Evolutionary conservation across 2,888 invertebrate species (phyloP).

Genomic region (Liposcelis brunnea): DNA sequence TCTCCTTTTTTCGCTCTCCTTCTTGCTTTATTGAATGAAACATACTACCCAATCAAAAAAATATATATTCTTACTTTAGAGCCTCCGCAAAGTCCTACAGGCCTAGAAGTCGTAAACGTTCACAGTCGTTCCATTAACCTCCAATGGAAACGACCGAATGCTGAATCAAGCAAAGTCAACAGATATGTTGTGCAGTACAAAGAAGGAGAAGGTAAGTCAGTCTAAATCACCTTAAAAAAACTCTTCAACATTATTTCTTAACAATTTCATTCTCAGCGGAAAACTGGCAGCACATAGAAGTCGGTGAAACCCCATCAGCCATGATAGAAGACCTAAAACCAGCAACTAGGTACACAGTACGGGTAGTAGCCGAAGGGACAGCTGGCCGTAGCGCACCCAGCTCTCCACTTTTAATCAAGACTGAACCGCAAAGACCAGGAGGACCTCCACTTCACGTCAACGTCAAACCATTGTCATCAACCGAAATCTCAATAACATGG

Average conservation of each 20-base stretch:
- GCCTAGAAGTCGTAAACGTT: constrained; percentile 47
- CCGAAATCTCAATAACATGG: constrained; percentile 56
- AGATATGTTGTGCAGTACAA: constrained; percentile 52
- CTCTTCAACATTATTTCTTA: not conserved
- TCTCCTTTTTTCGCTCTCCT: not conserved
- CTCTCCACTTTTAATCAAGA: constrained; percentile 41
- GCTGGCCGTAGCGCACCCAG: constrained; percentile 52
- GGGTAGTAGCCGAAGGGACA: constrained; percentile 56
- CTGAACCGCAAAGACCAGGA: constrained; percentile 52
- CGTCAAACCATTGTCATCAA: constrained; percentile 51
- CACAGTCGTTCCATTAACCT: constrained; percentile 54
- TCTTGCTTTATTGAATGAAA: not conserved
- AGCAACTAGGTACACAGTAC: constrained; percentile 48
- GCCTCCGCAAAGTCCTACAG: constrained; percentile 50
- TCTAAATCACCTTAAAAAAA: not conserved
- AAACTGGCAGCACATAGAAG: constrained; percentile 44
- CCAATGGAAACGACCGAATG: constrained; percentile 54
- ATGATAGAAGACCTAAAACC: constrained; percentile 50
- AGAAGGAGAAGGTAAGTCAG: constrained; percentile 40
- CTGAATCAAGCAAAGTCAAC: constrained; percentile 50
- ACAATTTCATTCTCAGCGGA: too few relatives aligned
- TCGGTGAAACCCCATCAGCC: constrained; percentile 45
- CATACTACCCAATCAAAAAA: not conserved
- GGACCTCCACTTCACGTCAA: constrained; percentile 49
- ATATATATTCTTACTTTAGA: constrained; percentile 33